Base-by-base conservation (phyloP, 2,888 invertebrate genomes). In the Imbricaverruca yamaguchii region DNA sequence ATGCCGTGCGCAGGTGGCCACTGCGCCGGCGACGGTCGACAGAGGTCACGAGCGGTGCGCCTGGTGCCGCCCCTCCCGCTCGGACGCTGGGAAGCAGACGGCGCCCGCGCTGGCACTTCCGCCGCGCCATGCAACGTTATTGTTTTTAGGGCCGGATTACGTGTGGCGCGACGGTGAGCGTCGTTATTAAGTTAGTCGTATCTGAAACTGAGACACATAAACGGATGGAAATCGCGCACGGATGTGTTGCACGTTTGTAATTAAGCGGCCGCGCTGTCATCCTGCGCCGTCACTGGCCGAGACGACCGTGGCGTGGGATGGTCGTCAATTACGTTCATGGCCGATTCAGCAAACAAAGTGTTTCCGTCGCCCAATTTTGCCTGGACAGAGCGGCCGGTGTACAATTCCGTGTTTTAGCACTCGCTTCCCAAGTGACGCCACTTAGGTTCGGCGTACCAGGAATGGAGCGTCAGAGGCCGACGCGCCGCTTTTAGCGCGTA, bases 201-300 rank as follows among this genome's bases (percentile, higher is more conserved):
- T 67, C 67, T 67, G 67, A 67, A 25, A 25, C 67, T 25, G 67
- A 67, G 67, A 67, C 67, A 25, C 67, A 67, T 67, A 25, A 67
- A 11, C 9, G 2, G 12, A 13, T 11, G 12, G 67, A 25, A 67
- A 67, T 67, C 25, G 67, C 25, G 25, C 25, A 25, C 67, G 67
- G 67, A 25, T 67, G 67, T 67, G 67, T 67, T 67, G 67, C n/a
- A n/a, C 25, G 67, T 12, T 8, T 61, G n/a, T 25, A 67, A 67
- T n/a, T 67, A 25, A 23, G 25, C 13, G 9, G 12, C 25, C 4
- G n/a, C 10, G 25, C 25, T 25, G 67, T 25, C 25, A 6, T n/a
- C 3, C 25, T 23, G 67, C n/a, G n/a, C 67, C 6, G 67, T 2
- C 67, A 4, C n/a, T 12, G 67, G 25, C 39, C 39, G 39, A 39